Base-by-base conservation (phyloP, 2,113 vertebrate species). In the Phyllostomus hastatus region DNA sequence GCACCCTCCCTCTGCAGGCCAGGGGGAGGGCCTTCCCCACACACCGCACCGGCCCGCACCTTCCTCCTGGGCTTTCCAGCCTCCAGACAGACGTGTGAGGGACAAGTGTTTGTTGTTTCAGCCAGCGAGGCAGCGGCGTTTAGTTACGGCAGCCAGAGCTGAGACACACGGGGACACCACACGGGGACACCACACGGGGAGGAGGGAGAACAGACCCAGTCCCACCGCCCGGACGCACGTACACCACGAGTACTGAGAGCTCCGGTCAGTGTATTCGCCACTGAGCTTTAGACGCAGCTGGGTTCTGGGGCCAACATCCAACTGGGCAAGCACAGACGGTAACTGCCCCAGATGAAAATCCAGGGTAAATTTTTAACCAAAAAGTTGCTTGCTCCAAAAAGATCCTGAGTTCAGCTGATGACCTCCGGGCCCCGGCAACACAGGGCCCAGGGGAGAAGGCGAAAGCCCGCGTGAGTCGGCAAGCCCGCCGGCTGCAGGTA, bases 371-470 rank as follows among this genome's bases (percentile, higher is more conserved):
- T 59, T 38, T 82, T 81, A 94, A 83, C 70, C 33, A 79, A n/a
- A 83, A 96, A 41, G 33, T 11, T 43, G n/a, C 33, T 46, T 15
- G 66, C 15, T 2, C 1, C 48, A 48, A 28, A 69, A 91, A 81
- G 28, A 61, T 11, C 83, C 57, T 54, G 22, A 33, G 33, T 5
- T 91, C 57, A 20, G 69, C 43, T 61, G 66, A 69, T 14, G 61
- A 67, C 52, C 48, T 38, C 66, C 26, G n/a, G 24, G 41, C 54
- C 54, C 59, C 66, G 43, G 79, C 11, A 20, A 28, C 64, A 52
- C 50, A 19, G 22, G 17, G 19, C 10, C 52, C 0, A 4, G 0
- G 2, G 79, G 57, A 26, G 4, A 7, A 9, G 8, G 35, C 0
- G 26, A 69, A 69, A 50, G 41, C 26, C 61, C 26, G 33, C 1